Base-by-base conservation (phyloP, 2,888 invertebrate species). In the Myathropa florea region DNA sequence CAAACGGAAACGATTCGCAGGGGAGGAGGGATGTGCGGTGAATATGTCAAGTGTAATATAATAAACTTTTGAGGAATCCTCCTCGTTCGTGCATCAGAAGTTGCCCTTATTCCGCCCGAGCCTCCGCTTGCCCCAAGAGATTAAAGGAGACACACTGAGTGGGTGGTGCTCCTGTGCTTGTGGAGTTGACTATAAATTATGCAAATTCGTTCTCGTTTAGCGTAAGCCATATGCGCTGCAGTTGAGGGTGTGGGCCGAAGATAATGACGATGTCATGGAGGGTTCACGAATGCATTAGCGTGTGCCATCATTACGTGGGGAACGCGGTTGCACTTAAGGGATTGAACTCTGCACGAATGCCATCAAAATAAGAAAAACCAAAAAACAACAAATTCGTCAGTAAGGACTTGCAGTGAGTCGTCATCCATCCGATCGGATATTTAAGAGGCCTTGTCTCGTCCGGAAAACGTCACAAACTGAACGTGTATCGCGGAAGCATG, bases 1-100 rank as follows among this genome's bases (percentile, higher is more conserved):
- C 46, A 76, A 59, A 68, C 26, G 59, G 24, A 57, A 57, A 57
- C 57, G 57, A 60, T 80, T 63, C 26, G 12, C 36, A n/a, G 14
- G 71, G 24, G 53, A 72, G 60, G 55, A 28, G 39, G 55, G n/a
- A 18, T 18, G 18, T 18, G 9, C 60, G 65, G 60, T 70, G 78
- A 78, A 82, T 75, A 86, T 86, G 83, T 86, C 83, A 83, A 78
- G 78, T 83, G 78, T 75, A 78, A 83, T 79, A 75, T 71, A 86
- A 86, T 78, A 75, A 83, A 83, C 78, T 83, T 86, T 61, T 12
- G 9, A 30, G 71, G 36, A 67, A 75, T 75, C 64, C 63, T 77
- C 76, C 68, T 60, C 65, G 36, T 39, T 46, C 67, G 39, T 68
- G 72, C 68, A 82, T 65, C 67, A 63, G n/a, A 18, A 46, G 46